These are phyloP conservation scores for Drusus annulatus DNA, from an alignment of 1,140 invertebrate species.

Conservation along the genomic window DNA sequence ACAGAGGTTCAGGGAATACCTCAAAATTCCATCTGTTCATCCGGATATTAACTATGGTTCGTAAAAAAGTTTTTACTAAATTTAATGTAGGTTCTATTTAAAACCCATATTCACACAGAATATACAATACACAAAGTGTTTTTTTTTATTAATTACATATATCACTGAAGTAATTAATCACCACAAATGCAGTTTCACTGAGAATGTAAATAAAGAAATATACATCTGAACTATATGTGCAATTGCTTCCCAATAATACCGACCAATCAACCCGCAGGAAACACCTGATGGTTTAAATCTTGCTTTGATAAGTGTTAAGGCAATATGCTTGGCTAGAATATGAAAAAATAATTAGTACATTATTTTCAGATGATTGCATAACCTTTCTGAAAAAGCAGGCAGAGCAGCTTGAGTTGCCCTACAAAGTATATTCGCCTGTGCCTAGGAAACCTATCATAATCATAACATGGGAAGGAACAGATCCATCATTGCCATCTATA, in stretches of 20 bases:
- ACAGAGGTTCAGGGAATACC: constrained; percentile 84
- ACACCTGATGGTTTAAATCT: no score
- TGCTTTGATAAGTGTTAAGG: neutral
- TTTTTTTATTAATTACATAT: no score
- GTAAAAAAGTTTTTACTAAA: constrained; percentile 60
- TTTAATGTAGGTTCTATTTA: no score
- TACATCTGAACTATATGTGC: neutral
- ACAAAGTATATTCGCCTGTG: constrained; percentile 72
- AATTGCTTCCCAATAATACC: no score
- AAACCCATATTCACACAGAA: no score
- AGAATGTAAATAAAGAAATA: neutral
- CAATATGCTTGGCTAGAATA: neutral
- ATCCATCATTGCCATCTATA: constrained; percentile 81
- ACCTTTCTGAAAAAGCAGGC: constrained; percentile 82
- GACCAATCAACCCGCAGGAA: no score
- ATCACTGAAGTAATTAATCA: neutral
- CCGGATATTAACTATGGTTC: constrained; percentile 86
- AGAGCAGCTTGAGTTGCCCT: constrained; percentile 75
- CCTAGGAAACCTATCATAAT: constrained; percentile 83
- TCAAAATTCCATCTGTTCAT: constrained; percentile 86
- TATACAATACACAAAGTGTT: no score
- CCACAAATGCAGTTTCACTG: neutral
- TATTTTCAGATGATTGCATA: constrained; percentile 76
- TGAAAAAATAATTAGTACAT: neutral
- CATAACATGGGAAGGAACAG: constrained; percentile 84